These are phyloP conservation scores for Hirundichthys speculiger DNA, from an alignment of 2,113 vertebrate genomes.

Conservation along the genomic window DNA sequence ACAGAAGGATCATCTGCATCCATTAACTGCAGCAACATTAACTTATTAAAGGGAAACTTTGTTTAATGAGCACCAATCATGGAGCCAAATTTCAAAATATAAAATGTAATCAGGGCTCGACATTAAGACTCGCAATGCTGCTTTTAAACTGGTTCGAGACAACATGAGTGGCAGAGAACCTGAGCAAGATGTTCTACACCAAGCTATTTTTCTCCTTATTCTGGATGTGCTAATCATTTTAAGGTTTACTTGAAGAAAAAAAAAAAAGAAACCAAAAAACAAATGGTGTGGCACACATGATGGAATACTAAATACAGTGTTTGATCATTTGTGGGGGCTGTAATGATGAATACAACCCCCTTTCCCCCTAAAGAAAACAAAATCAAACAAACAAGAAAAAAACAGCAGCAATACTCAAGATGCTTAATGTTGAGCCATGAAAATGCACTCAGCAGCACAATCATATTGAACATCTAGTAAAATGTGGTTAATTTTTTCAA, in stretches of 20 bases:
- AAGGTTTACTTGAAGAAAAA: slow-evolving; percentile 10
- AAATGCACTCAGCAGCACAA: slow-evolving; percentile 26
- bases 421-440: slow-evolving; percentile 67
- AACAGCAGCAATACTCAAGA: not conserved
- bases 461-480: slow-evolving; percentile 8
- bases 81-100: slow-evolving; percentile 32
- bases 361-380: too few relatives aligned
- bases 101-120: slow-evolving; percentile 51
- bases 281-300: not conserved
- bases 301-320: slow-evolving; percentile 3
- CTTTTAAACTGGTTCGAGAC: not conserved
- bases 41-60: slow-evolving; percentile 32
- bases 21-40: slow-evolving; percentile 42
- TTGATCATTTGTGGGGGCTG: not conserved
- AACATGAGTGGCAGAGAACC: not conserved
- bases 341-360: not conserved
- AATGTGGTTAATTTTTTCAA: slow-evolving; percentile 10
- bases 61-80: slow-evolving; percentile 29
- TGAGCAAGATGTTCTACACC: not conserved
- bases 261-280: not conserved
- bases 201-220: not conserved
- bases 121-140: slow-evolving; percentile 32
- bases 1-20: slow-evolving; percentile 78
- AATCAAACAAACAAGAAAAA: not conserved
- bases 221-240: not conserved